phyloP scores from a whole-genome alignment of 2,888 invertebrate species.

The Chrysodeixis includens region DNA sequence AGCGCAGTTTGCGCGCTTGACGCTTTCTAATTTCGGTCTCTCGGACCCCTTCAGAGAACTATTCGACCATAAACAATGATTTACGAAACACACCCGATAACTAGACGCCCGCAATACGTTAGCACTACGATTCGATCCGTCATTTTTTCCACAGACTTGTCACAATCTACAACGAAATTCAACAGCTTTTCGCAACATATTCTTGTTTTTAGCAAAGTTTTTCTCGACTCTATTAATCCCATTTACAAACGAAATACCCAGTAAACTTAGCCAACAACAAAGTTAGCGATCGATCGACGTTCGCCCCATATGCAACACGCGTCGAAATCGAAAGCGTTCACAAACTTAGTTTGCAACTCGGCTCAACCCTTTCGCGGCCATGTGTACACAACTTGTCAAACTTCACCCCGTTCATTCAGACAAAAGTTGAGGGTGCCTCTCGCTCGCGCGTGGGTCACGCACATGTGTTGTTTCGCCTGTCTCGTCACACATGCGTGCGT shows the following conservation, averaged over 20 bases:
- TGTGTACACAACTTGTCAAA: slow-evolving; percentile 82
- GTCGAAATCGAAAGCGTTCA: slow-evolving; percentile 84
- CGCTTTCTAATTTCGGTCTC: slow-evolving; percentile 87
- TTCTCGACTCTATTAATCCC: slow-evolving; percentile 58
- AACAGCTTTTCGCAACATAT: slow-evolving; percentile 60
- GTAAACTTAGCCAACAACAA: slow-evolving; percentile 69
- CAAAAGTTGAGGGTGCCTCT: slow-evolving; percentile 76
- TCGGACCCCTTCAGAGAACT: slow-evolving; percentile 81
- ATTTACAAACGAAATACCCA: slow-evolving; percentile 65
- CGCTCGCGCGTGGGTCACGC: slow-evolving; percentile 77
- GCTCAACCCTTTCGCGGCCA: slow-evolving; percentile 83
- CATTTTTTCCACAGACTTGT: slow-evolving; percentile 72
- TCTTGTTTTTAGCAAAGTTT: slow-evolving; percentile 40
- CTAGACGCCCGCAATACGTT: slow-evolving; percentile 74
- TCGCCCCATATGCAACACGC: slow-evolving; percentile 84
- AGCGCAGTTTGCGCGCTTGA: slow-evolving; percentile 77
- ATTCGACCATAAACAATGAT: slow-evolving; percentile 86
- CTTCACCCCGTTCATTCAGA: slow-evolving; percentile 84
- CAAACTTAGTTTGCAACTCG: slow-evolving; percentile 79
- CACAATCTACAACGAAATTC: slow-evolving; percentile 63
- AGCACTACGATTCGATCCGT: slow-evolving; percentile 70
- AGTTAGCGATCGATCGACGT: slow-evolving; percentile 78
- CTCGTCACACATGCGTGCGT: slow-evolving; percentile 78
- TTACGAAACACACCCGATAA: slow-evolving; percentile 81
- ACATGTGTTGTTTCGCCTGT: slow-evolving; percentile 78